Conservation (phyloP, 2,797 vertebrate species). For the Smutsia temminckii region DNA sequence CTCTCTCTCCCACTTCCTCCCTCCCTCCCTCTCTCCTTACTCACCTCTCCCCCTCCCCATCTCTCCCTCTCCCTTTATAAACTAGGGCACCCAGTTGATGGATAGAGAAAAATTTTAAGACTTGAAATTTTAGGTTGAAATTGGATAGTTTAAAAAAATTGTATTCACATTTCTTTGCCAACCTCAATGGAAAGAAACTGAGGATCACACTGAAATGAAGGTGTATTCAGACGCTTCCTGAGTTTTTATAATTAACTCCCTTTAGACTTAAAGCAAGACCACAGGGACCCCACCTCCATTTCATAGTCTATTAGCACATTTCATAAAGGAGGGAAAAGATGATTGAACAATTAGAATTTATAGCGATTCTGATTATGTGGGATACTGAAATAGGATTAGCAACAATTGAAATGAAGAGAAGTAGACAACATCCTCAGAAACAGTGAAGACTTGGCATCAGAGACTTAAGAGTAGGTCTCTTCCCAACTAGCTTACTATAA, state of each 20-base stretch:
- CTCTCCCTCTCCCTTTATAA: background rate
- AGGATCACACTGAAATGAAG: slow-evolving; percentile 14
- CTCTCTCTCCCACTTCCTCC: background rate
- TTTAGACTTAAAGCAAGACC: slow-evolving; percentile 47
- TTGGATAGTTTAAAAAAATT: background rate
- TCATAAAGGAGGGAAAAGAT: background rate
- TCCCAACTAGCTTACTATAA: background rate
- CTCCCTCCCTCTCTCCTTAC: background rate
- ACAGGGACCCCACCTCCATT: slow-evolving; percentile 36
- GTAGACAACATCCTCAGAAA: background rate
- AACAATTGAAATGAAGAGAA: background rate
- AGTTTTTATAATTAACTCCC: slow-evolving; percentile 58
- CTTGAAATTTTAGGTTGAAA: background rate
- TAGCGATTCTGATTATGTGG: slow-evolving; percentile 39
- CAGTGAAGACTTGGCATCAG: background rate
- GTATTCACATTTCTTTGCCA: slow-evolving; percentile 32
- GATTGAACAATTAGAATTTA: slow-evolving; percentile 29
- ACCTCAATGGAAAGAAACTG: slow-evolving; percentile 18
- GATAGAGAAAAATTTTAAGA: slow-evolving; percentile 22
- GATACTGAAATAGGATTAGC: slow-evolving; percentile 24
- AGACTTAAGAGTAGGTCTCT: background rate
- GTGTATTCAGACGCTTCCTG: slow-evolving; percentile 31
- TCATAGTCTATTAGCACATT: slow-evolving; percentile 57
- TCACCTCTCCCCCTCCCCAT: too few species aligned
- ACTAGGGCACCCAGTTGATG: background rate